Conservation (phyloP, 2,113 vertebrate species). For the Mesembrinibis cayennensis region DNA sequence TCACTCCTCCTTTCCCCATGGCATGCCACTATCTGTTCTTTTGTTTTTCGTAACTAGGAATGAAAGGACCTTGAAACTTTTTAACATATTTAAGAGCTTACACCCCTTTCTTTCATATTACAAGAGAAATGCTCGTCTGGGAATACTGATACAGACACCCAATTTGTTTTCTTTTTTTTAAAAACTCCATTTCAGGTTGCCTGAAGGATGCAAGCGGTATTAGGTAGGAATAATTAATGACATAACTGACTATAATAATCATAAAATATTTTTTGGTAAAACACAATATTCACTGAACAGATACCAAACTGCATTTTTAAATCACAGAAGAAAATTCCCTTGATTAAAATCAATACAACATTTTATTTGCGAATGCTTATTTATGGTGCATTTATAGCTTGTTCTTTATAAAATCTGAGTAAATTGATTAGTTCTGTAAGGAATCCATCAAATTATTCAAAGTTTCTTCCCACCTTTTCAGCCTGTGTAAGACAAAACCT, state of each 20-base stretch:
- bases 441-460: not conserved
- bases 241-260: not conserved
- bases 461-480: not conserved
- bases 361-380: not conserved
- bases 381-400: not conserved
- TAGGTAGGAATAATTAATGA: not conserved
- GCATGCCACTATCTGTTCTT: not conserved
- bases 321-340: not conserved
- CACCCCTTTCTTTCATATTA: not conserved
- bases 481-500: not conserved
- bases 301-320: not conserved
- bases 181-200: not conserved
- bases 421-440: not conserved
- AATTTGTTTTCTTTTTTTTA: not conserved
- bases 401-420: not conserved
- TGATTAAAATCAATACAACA: not conserved
- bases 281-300: not conserved
- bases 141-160: not conserved
- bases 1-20: not conserved
- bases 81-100: not conserved
- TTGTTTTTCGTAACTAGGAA: not conserved
- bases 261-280: not conserved
- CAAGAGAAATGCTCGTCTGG: not conserved
- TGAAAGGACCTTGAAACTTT: constrained; percentile 19
- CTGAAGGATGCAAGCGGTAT: not conserved